phyloP scores from a whole-genome alignment of 2,888 invertebrate genomes.

The Caenorhabditis sp. region DNA sequence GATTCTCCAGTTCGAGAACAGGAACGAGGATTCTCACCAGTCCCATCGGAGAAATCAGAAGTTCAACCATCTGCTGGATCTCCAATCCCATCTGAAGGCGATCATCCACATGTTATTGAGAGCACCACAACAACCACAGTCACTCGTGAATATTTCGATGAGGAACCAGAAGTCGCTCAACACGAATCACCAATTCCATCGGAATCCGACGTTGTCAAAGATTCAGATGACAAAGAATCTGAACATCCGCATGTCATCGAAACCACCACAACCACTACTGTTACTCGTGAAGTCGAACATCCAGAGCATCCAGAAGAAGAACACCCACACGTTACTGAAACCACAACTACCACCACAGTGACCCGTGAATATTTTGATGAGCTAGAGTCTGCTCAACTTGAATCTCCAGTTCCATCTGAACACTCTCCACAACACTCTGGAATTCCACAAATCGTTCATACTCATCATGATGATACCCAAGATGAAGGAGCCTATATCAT shows the following conservation, averaged over 20 bases:
- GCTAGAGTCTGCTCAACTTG: neutral
- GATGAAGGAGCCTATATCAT: neutral
- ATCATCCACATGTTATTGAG: conserved; percentile 4
- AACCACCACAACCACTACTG: neutral
- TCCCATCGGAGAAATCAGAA: conserved; percentile 1
- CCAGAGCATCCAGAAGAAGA: neutral
- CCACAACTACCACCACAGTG: conserved; percentile 10
- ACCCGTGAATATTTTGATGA: conserved; percentile 12
- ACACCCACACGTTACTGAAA: conserved; percentile 1
- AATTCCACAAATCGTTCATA: too few relatives aligned
- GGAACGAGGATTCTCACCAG: too few relatives aligned
- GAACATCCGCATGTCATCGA: neutral
- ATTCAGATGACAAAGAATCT: neutral
- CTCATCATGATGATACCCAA: too few relatives aligned
- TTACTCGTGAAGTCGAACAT: neutral
- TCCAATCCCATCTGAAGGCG: conserved; percentile 29
- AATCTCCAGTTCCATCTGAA: neutral
- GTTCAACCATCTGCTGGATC: conserved; percentile 10
- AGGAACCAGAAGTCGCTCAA: conserved; percentile 15
- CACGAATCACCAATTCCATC: neutral
- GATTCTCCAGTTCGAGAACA: conserved; percentile 2
- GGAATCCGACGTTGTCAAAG: too few relatives aligned
- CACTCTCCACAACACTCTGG: too few relatives aligned
- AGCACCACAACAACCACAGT: conserved; percentile 12
- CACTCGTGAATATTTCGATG: conserved; percentile 9